Conservation (phyloP, 2,888 invertebrate genomes). For the Autographa pulchrina region DNA sequence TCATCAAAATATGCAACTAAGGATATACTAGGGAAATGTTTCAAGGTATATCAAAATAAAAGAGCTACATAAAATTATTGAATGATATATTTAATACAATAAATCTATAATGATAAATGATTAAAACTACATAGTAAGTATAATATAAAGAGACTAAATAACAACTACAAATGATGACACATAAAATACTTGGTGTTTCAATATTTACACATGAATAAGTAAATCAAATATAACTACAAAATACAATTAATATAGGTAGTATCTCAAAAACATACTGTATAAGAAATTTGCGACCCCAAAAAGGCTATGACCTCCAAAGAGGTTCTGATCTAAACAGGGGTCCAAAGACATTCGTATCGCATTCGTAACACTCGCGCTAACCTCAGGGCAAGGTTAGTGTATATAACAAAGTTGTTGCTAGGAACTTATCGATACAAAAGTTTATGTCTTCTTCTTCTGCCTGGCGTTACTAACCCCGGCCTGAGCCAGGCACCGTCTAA, state of each 20-base stretch:
- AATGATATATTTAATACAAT: slow-evolving; percentile 62
- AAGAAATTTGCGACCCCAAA: neutral
- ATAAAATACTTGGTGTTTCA: slow-evolving; percentile 35
- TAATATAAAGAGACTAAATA: slow-evolving; percentile 44
- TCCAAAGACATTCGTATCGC: neutral
- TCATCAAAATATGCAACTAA: neutral
- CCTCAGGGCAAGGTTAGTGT: neutral
- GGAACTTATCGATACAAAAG: slow-evolving; percentile 10
- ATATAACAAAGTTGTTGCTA: neutral
- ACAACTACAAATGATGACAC: slow-evolving; percentile 56
- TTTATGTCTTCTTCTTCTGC: slow-evolving; percentile 53
- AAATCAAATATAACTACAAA: slow-evolving; percentile 9
- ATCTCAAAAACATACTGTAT: slow-evolving; percentile 14
- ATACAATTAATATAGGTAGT: neutral
- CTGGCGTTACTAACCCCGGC: slow-evolving; percentile 52
- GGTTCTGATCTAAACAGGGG: neutral
- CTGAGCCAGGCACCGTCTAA: slow-evolving; percentile 52
- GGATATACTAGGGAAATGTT: neutral
- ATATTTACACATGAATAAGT: slow-evolving; percentile 29
- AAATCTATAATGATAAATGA: slow-evolving; percentile 53
- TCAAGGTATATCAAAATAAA: slow-evolving; percentile 40
- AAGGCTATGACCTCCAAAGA: neutral
- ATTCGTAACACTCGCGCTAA: neutral
- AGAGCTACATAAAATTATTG: slow-evolving; percentile 42
- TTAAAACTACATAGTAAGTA: slow-evolving; percentile 51